A percentile compares a stretch with the other conserved stretches of the same genome.
phyloP scores from a whole-genome alignment of 2,888 invertebrate species.

The Netelia melanura region DNA sequence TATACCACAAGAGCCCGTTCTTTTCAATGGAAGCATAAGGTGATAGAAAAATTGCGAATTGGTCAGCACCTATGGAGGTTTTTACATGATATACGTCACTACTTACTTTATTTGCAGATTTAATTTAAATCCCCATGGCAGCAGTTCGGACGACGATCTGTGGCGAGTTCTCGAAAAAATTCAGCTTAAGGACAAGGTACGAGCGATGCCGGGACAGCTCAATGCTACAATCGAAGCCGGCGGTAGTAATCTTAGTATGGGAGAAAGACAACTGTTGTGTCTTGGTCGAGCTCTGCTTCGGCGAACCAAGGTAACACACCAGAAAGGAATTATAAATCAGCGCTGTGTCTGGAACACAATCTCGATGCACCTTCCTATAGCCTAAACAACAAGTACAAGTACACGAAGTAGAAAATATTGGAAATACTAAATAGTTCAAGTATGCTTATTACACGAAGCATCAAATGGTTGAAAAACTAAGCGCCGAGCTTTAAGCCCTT shows the following conservation, averaged over 20 bases:
- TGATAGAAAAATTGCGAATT: constrained; percentile 70
- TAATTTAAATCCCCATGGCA: constrained; percentile 85
- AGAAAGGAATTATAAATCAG: neutral
- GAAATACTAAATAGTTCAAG: too few relatives aligned
- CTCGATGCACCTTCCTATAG: neutral
- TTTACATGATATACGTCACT: neutral
- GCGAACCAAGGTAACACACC: constrained; percentile 86
- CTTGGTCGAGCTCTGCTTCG: constrained; percentile 87
- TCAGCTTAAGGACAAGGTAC: constrained; percentile 84
- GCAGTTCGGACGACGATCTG: constrained; percentile 82
- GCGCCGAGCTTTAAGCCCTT: too few relatives aligned
- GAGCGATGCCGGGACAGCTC: constrained; percentile 81
- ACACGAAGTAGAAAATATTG: too few relatives aligned
- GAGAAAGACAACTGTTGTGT: constrained; percentile 88
- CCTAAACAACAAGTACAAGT: too few relatives aligned
- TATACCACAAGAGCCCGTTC: constrained; percentile 88
- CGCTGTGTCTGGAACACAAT: neutral
- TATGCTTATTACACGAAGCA: neutral
- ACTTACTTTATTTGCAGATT: constrained; percentile 78
- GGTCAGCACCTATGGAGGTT: neutral
- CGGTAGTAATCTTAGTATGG: constrained; percentile 83
- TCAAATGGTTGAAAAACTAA: neutral
- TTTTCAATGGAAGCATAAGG: constrained; percentile 87
- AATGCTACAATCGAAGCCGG: constrained; percentile 85
- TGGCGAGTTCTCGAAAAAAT: constrained; percentile 85